A percentile compares a stretch with the other conserved stretches of the same genome.
phyloP scores from a whole-genome alignment of 2,797 vertebrate genomes.

The Mionectes olivaceus region DNA sequence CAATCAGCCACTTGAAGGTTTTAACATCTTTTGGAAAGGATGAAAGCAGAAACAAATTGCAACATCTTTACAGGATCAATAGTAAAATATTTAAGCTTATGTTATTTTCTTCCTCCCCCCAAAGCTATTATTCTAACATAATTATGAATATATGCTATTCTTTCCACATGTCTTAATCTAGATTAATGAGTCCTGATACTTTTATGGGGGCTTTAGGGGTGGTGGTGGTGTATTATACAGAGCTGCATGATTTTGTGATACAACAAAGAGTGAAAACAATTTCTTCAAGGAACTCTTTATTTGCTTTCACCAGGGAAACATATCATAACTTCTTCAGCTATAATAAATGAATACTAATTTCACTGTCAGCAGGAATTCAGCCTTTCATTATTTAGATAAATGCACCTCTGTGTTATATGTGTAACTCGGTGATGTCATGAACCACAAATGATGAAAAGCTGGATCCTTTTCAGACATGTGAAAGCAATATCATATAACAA shows the following conservation, averaged over 20 bases:
- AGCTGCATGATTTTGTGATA: not conserved
- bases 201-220: not conserved
- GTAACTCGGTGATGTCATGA: conserved; percentile 10
- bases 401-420: conserved; percentile 7
- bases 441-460: conserved; percentile 51
- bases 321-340: conserved; percentile 10
- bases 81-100: not conserved
- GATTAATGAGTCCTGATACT: not conserved
- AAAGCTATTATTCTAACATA: not conserved
- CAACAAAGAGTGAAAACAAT: not conserved
- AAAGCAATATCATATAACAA: conserved; percentile 27
- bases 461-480: conserved; percentile 14
- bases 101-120: not conserved
- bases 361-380: conserved; percentile 46
- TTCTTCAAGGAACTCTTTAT: not conserved
- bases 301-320: conserved; percentile 19
- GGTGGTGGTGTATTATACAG: not conserved
- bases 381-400: conserved; percentile 54
- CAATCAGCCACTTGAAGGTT: not conserved
- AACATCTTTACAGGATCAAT: not conserved
- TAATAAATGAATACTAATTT: conserved; percentile 53
- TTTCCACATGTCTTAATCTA: not conserved
- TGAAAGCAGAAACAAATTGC: not conserved
- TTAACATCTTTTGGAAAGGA: not conserved
- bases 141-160: not conserved